Base-by-base conservation (phyloP, 2,113 vertebrate genomes). In the Cyprinus carpio region DNA sequence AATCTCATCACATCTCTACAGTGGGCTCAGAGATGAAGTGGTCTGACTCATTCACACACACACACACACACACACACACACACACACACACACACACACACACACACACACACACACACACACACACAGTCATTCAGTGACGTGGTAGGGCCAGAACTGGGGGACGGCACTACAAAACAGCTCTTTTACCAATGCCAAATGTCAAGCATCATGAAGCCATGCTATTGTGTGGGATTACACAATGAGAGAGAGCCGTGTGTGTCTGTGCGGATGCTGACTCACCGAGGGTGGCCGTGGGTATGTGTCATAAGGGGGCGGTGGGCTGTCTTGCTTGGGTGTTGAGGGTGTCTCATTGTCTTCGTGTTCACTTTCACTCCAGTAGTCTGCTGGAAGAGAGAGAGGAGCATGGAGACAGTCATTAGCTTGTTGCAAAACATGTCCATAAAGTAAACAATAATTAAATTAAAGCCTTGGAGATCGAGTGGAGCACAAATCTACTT, bases 261-360 rank as follows among this genome's bases (percentile, higher is more conserved):
- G 40, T 65, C 7, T 67, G 60, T 49, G 43, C 69, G 12, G 54
- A 71, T 49, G 54, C 31, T 85, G 84, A 96, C 97, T 97, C 95
- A 99, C 97, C 3, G 96, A 97, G 65, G 97, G 97, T 89, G 97
- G 97, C 77, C 97, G 96, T 11, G 98, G 97, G 92, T 98, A 98
- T 0, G 97, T 98, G 91, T 99, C 98, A 0, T 99, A 99, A 0
- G 97, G 97, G 51, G 97, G 98, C 2, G 98, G 98, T 49, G 97
- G 98, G 85, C 97, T 99, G 94, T 98, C 97, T 92, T 99, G 98
- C 90, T 99, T 99, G 12, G 96, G 96, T 6, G 97, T 99, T 6
- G 97, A 98, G 69, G 97, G 96, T 86, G 96, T 96, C 87, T 99
- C 98, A 2, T 89, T 89, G 77, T 87, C 88, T 64, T 89, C 88